A percentile compares a stretch with the other conserved stretches of the same genome.
Conservation (phyloP, 2,797 vertebrate species). For the Streptopelia turtur region DNA sequence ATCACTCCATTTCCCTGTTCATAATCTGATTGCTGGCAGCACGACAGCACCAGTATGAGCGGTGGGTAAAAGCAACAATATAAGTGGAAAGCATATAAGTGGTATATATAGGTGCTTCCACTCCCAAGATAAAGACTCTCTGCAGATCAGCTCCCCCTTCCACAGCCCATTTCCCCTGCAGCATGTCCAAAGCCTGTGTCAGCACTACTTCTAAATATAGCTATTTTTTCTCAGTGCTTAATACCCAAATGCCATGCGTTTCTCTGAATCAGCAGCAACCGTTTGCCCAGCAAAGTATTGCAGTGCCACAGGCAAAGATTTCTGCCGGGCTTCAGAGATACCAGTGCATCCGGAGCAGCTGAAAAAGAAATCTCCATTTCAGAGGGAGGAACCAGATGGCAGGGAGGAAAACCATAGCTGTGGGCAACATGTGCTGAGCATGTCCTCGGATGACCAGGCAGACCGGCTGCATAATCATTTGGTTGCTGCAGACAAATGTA, state of each 20-base stretch:
- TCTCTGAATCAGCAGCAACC: neutral
- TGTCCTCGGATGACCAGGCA: neutral
- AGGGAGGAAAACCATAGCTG: neutral
- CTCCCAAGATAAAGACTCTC: neutral
- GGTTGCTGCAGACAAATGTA: neutral
- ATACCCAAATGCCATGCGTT: neutral
- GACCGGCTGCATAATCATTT: neutral
- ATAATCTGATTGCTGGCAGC: neutral
- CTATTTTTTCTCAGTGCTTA: neutral
- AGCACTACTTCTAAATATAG: neutral
- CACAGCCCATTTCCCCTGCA: neutral
- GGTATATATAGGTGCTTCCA: neutral
- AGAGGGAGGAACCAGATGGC: neutral
- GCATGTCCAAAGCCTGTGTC: neutral
- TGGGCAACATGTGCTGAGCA: neutral
- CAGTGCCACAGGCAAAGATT: neutral
- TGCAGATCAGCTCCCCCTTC: neutral
- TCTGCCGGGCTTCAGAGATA: accelerated
- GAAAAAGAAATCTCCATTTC: neutral
- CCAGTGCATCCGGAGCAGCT: neutral
- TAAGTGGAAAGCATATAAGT: neutral
- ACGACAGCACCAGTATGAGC: accelerated
- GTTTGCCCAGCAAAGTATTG: neutral
- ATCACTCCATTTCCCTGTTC: neutral
- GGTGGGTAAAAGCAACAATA: neutral